Conservation (phyloP, 2,113 vertebrate genomes). For the Syrmaticus mikado region DNA sequence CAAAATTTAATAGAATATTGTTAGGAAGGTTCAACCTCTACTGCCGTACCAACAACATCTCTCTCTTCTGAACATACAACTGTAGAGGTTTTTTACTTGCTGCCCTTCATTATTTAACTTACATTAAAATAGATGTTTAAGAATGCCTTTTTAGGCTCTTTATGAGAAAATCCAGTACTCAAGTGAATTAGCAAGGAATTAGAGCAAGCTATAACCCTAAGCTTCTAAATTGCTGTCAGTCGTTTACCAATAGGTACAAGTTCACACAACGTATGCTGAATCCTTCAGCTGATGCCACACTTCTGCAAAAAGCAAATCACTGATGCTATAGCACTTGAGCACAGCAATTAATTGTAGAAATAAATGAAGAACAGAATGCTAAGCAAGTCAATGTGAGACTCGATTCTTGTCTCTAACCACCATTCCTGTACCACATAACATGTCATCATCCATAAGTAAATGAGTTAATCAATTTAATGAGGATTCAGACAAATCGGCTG, state of each 20-base stretch:
- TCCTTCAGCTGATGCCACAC: not conserved
- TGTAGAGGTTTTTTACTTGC: not conserved
- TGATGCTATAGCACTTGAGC: not conserved
- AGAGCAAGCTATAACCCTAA: not conserved
- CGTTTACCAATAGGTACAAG: not conserved
- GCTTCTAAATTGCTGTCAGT: not conserved
- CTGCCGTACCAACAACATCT: not conserved
- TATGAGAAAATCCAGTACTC: not conserved
- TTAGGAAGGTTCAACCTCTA: no score
- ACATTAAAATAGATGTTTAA: not conserved
- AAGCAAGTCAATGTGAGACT: constrained; percentile 38
- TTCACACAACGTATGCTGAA: not conserved
- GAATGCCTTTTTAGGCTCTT: not conserved
- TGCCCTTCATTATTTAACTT: not conserved
- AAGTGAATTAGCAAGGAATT: not conserved
- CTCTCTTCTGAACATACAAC: not conserved
- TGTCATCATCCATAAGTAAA: constrained; percentile 88
- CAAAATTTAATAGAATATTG: no score
- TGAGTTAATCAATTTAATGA: constrained; percentile 93
- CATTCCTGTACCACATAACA: constrained; percentile 75
- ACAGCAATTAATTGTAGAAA: not conserved
- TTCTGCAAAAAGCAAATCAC: not conserved
- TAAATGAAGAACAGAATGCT: constrained; percentile 37
- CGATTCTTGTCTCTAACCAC: constrained; percentile 56
- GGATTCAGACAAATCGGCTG: constrained; percentile 80